Conservation (phyloP, 2,113 vertebrate species). For the Sinocyclocheilus rhinocerous region DNA sequence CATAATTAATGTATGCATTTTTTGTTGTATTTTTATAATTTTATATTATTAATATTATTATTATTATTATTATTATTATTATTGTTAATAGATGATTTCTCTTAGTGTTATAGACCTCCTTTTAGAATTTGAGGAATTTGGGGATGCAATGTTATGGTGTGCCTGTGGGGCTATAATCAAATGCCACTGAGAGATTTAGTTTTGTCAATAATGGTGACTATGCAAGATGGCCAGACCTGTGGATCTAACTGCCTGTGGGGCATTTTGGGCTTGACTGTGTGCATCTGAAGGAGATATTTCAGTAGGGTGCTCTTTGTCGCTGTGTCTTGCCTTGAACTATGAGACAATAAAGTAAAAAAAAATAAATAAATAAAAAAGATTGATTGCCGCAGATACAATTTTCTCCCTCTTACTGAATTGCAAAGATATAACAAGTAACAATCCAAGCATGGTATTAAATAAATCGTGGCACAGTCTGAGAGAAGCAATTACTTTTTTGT, state of each 20-base stretch:
- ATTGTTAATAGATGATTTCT: not conserved
- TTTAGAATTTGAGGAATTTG: not conserved
- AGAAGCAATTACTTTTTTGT: not conserved
- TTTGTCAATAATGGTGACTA: constrained; percentile 37
- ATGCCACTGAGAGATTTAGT: constrained; percentile 30
- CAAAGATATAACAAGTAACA: not conserved
- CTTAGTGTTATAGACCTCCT: not conserved
- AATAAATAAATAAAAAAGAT: constrained; percentile 29
- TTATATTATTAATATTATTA: no score
- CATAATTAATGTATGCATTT: no score
- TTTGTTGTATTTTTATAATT: no score
- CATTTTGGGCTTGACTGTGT: constrained; percentile 16
- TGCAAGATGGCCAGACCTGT: not conserved
- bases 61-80: no score
- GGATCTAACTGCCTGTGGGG: not conserved
- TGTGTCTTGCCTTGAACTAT: not conserved
- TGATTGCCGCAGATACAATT: not conserved
- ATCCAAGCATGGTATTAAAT: not conserved
- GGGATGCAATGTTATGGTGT: not conserved
- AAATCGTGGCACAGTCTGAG: not conserved
- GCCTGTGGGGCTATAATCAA: not conserved
- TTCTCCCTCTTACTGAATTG: not conserved
- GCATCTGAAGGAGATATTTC: constrained; percentile 1
- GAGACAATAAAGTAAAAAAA: constrained; percentile 18
- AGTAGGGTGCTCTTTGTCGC: not conserved